Conservation (phyloP, 2,888 invertebrate species). For the Icerya purchasi region DNA sequence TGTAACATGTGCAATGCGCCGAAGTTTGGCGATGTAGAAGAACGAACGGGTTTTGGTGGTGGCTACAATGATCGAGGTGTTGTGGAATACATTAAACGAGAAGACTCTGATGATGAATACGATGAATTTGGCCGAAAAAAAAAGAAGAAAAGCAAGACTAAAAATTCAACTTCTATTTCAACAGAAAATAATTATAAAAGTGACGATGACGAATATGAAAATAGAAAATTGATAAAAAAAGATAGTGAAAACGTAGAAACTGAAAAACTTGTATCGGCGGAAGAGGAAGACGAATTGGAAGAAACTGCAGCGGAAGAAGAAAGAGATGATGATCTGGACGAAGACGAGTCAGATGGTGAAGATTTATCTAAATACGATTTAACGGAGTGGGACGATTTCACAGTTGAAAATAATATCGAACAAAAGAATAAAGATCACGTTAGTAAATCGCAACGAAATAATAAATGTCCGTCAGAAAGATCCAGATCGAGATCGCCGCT, state of each 20-base stretch:
- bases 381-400: constrained; percentile 33
- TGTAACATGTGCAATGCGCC: constrained; percentile 99
- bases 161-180: constrained; percentile 1
- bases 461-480: constrained; percentile 9
- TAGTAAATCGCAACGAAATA: constrained; percentile 3
- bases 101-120: constrained; percentile 79
- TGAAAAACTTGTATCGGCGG: too few relatives aligned
- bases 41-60: constrained; percentile 57
- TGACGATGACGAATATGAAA: too few relatives aligned
- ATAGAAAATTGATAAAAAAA: too few relatives aligned
- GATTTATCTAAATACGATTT: constrained; percentile 59
- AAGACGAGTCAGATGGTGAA: constrained; percentile 37
- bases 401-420: constrained; percentile 16
- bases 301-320: constrained; percentile 25
- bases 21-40: constrained; percentile 81
- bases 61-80: constrained; percentile 89
- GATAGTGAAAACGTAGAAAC: too few relatives aligned
- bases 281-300: constrained; percentile 29
- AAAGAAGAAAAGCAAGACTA: constrained; percentile 23
- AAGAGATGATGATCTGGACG: constrained; percentile 29
- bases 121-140: constrained; percentile 49
- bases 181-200: constrained; percentile 24
- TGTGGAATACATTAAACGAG: constrained; percentile 81
- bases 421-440: constrained; percentile 3
- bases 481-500: constrained; percentile 15